Percentiles rank a stretch among this genome's conserved stretches.
Evolutionary conservation across 2,797 vertebrate species (phyloP).

Genomic region (Smutsia gigantea): DNA sequence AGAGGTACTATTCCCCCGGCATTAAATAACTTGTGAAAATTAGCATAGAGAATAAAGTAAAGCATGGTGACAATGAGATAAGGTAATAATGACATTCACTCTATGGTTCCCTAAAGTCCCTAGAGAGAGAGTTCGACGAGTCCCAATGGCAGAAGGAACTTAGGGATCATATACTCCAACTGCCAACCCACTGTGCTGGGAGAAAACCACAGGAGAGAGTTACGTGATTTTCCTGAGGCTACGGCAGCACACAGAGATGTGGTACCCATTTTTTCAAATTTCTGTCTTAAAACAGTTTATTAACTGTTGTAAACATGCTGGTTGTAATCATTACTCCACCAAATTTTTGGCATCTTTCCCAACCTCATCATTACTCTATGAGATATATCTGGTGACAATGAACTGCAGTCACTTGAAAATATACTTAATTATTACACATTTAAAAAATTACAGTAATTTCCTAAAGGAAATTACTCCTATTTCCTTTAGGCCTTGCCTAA

Average conservation of each 20-base stretch:
- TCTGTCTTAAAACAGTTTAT: neutral
- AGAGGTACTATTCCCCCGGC: neutral
- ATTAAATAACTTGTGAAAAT: conserved; percentile 36
- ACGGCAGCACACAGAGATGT: neutral
- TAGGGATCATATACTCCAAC: neutral
- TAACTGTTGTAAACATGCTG: neutral
- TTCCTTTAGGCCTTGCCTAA: neutral
- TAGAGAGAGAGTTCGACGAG: neutral
- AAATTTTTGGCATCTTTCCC: neutral
- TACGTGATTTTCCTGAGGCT: neutral
- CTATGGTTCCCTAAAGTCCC: neutral
- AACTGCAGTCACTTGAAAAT: neutral
- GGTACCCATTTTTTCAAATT: neutral
- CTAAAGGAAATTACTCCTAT: neutral
- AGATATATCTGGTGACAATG: neutral
- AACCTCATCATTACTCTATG: neutral
- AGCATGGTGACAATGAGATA: conserved; percentile 15
- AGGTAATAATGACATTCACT: neutral
- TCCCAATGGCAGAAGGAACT: neutral
- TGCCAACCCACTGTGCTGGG: neutral
- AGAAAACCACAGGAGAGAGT: neutral
- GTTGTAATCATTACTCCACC: neutral
- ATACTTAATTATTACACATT: neutral
- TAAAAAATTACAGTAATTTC: neutral
- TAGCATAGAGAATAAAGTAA: conserved; percentile 35